These are phyloP conservation scores for Thyatira batis DNA, from an alignment of 2,888 invertebrate genomes.

Conservation along the genomic window DNA sequence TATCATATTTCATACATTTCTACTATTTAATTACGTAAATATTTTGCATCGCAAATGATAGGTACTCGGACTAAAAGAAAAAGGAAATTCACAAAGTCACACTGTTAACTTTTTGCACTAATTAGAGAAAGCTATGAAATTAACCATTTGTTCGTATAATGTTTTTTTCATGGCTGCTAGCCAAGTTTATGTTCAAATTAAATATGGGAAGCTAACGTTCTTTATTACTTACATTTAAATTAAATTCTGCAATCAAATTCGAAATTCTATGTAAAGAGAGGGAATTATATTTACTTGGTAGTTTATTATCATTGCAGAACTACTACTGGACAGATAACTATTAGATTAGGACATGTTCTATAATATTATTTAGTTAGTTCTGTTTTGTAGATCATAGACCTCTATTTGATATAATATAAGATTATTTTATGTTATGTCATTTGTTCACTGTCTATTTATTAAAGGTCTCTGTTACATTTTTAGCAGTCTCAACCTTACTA, in stretches of 20 bases:
- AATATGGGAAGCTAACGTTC: not conserved
- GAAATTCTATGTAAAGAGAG: not conserved
- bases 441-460: too few relatives aligned
- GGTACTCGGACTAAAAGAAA: not conserved
- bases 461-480: too few relatives aligned
- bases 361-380: too few relatives aligned
- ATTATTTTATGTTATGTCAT: too few relatives aligned
- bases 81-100: not conserved
- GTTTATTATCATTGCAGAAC: too few relatives aligned
- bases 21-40: not conserved
- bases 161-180: constrained; percentile 1
- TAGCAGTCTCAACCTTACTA: too few relatives aligned
- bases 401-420: too few relatives aligned
- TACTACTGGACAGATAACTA: too few relatives aligned
- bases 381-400: too few relatives aligned
- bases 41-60: not conserved
- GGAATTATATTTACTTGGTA: not conserved
- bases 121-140: constrained; percentile 6
- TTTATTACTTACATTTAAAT: constrained; percentile 1
- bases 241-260: not conserved
- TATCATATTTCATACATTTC: too few relatives aligned
- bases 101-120: not conserved
- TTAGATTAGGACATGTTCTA: too few relatives aligned
- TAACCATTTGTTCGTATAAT: constrained; percentile 1
- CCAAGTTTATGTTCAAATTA: not conserved